Conservation (phyloP, 92 coral and sea anemone species). For the Zoanthus sansibaricus region DNA sequence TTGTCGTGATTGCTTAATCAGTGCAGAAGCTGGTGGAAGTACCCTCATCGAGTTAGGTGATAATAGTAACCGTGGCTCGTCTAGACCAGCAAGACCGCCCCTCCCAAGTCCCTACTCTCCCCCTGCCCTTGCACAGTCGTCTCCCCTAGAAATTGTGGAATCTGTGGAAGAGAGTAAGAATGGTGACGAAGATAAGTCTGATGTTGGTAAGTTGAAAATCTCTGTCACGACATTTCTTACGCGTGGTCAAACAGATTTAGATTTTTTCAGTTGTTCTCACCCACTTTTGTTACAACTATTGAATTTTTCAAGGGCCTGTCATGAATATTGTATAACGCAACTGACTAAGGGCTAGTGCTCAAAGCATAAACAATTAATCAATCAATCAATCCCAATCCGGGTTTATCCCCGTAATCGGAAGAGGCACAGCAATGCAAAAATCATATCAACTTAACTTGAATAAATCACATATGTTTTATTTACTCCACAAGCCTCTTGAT, state of each 20-base stretch:
- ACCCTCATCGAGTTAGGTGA: constrained; percentile 18
- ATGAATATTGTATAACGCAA: too few species aligned
- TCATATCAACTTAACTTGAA: too few species aligned
- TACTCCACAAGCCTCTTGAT: too few species aligned
- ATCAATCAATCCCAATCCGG: too few species aligned
- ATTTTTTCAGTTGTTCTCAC: not conserved
- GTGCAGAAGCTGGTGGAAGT: constrained; percentile 7
- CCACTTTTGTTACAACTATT: not conserved
- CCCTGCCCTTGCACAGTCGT: not conserved
- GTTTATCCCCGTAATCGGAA: too few species aligned
- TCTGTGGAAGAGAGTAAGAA: not conserved
- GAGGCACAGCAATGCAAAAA: too few species aligned
- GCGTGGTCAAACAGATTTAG: not conserved
- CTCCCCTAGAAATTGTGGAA: not conserved
- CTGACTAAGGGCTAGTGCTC: too few species aligned
- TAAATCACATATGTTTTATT: too few species aligned
- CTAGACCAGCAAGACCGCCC: constrained; percentile 37
- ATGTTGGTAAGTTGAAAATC: not conserved
- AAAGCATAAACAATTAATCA: too few species aligned
- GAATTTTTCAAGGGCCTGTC: not conserved
- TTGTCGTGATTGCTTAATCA: not conserved
- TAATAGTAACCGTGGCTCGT: constrained; percentile 24
- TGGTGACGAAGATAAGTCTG: constrained; percentile 23
- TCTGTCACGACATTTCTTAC: not conserved
- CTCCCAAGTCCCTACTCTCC: constrained; percentile 18